A percentile compares a stretch with the other conserved stretches of the same genome.
Conservation (phyloP, 2,113 vertebrate species). For the Carassius carassius region DNA sequence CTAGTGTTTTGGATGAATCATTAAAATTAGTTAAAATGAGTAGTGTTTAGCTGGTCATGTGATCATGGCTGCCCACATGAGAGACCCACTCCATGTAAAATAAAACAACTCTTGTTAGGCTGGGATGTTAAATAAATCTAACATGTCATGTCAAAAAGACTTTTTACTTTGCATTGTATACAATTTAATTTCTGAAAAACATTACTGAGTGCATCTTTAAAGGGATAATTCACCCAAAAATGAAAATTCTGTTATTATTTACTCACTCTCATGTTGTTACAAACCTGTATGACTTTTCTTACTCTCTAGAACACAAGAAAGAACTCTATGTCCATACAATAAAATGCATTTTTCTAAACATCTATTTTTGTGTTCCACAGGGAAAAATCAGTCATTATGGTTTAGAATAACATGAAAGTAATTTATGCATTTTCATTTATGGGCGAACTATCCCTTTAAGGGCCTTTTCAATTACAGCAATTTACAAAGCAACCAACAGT, state of each 20-base stretch:
- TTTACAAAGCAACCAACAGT: neutral
- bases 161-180: neutral
- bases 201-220: conserved; percentile 21
- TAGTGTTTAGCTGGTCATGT: neutral
- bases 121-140: neutral
- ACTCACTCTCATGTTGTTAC: neutral
- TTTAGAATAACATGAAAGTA: neutral
- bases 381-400: neutral
- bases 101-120: neutral
- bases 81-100: neutral
- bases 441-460: neutral
- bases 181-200: neutral
- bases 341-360: neutral
- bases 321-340: neutral
- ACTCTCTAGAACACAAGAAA: neutral
- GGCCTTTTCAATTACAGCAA: neutral
- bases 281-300: neutral
- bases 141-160: neutral
- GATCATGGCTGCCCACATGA: neutral
- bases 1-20: conserved; percentile 3
- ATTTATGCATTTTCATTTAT: neutral
- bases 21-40: neutral
- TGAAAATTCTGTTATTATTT: neutral
- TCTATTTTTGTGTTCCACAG: neutral
- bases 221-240: conserved; percentile 4